Percentiles rank a stretch among this genome's conserved stretches.
Evolutionary conservation across 2,888 invertebrate genomes (phyloP).

Genomic region (Drosophila kanekoi): DNA sequence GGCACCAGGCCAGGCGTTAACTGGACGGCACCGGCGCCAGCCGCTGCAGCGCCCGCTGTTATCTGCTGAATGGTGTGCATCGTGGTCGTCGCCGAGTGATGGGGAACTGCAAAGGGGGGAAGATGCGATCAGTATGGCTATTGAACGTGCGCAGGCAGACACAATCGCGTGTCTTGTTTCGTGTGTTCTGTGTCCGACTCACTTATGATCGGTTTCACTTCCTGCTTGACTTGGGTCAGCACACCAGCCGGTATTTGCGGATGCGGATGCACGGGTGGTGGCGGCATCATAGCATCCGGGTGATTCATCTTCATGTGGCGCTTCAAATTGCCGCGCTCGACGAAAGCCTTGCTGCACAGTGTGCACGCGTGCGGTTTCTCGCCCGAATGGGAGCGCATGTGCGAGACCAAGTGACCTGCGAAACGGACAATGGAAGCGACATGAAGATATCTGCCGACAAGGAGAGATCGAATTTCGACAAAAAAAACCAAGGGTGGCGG

Average conservation of each 20-base stretch:
- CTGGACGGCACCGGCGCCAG: constrained; percentile 79
- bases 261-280: constrained; percentile 84
- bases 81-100: constrained; percentile 84
- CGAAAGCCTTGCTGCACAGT: constrained; percentile 91
- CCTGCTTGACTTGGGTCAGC: constrained; percentile 84
- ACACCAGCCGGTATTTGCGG: constrained; percentile 84
- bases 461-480: constrained; percentile 46
- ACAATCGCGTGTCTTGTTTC: constrained; percentile 7
- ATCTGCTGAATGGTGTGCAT: constrained; percentile 85
- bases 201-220: constrained; percentile 84
- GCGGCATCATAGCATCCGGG: constrained; percentile 86
- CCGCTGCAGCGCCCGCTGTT: constrained; percentile 81
- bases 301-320: constrained; percentile 91
- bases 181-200: constrained; percentile 69
- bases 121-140: constrained; percentile 22
- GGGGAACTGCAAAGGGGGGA: constrained; percentile 77
- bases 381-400: constrained; percentile 91
- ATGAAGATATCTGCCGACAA: constrained; percentile 66
- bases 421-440: constrained; percentile 76
- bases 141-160: constrained; percentile 23
- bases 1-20: constrained; percentile 83
- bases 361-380: constrained; percentile 87
- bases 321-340: constrained; percentile 92
- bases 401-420: constrained; percentile 91
- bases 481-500: constrained; percentile 9